Percentiles rank a stretch among this genome's conserved stretches.
These are phyloP conservation scores for Pristionchus japonicus DNA, from an alignment of 2,888 invertebrate species.

Conservation along the genomic window DNA sequence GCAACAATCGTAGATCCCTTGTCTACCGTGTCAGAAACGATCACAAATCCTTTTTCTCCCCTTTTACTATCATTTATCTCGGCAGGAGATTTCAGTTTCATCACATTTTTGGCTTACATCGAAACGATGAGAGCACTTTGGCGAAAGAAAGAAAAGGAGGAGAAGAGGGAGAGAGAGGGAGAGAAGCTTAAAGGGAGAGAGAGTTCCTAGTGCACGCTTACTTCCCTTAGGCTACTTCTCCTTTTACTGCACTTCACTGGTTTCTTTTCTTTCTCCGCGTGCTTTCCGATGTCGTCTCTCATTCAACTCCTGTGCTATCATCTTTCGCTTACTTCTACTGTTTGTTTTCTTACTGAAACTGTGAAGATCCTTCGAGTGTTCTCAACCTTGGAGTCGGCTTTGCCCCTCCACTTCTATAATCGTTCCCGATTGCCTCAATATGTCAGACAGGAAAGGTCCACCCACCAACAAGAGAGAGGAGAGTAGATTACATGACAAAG, in stretches of 20 bases:
- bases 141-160: not conserved
- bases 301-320: slow-evolving; percentile 42
- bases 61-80: not conserved
- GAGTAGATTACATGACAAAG: slow-evolving; percentile 13
- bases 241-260: not conserved
- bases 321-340: not conserved
- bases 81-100: not conserved
- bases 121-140: not conserved
- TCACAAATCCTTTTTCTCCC: not conserved
- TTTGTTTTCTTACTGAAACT: not conserved
- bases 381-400: slow-evolving; percentile 16
- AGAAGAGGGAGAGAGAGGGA: slow-evolving; percentile 40
- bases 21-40: not conserved
- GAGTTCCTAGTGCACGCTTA: slow-evolving; percentile 22
- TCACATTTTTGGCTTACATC: not conserved
- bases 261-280: slow-evolving; percentile 8
- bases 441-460: not conserved
- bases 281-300: slow-evolving; percentile 50
- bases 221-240: not conserved
- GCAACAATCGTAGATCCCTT: not conserved
- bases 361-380: not conserved
- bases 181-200: slow-evolving; percentile 47
- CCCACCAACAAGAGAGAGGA: not conserved
- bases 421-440: not conserved
- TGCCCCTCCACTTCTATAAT: not conserved